Evolutionary conservation across 1,140 invertebrate genomes (phyloP).

Genomic region (Zelostemma sp.): DNA sequence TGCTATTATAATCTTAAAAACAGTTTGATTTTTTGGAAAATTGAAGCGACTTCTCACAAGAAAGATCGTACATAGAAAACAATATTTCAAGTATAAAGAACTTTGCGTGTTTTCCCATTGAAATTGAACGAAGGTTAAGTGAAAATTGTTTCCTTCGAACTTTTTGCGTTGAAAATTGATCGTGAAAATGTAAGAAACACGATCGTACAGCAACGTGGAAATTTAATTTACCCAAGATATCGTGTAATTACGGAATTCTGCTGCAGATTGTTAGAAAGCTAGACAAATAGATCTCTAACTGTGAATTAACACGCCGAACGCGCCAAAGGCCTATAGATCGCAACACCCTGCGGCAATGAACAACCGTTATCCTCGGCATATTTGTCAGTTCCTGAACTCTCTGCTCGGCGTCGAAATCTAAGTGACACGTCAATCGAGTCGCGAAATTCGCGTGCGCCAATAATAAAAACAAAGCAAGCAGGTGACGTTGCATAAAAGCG

Average conservation of each 20-base stretch:
- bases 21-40: background rate
- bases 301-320: constrained; percentile 40
- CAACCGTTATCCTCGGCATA: constrained; percentile 28
- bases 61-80: no score
- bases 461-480: constrained; percentile 59
- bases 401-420: constrained; percentile 37
- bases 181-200: no score
- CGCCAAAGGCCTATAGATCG: constrained; percentile 40
- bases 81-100: no score
- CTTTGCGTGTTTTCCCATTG: no score
- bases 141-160: no score
- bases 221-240: no score
- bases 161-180: no score
- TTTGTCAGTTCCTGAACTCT: constrained; percentile 45
- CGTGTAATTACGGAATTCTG: no score
- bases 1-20: background rate
- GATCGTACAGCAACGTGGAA: no score
- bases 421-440: constrained; percentile 60
- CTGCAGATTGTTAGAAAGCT: constrained; percentile 22
- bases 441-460: constrained; percentile 58
- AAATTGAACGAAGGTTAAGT: no score
- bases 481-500: constrained; percentile 59
- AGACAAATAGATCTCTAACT: constrained; percentile 37
- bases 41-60: background rate
- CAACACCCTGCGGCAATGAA: constrained; percentile 42